Percentiles rank a stretch among this genome's conserved stretches.
These are phyloP conservation scores for Conomelus anceps DNA, from an alignment of 2,888 invertebrate species.

Conservation along the genomic window DNA sequence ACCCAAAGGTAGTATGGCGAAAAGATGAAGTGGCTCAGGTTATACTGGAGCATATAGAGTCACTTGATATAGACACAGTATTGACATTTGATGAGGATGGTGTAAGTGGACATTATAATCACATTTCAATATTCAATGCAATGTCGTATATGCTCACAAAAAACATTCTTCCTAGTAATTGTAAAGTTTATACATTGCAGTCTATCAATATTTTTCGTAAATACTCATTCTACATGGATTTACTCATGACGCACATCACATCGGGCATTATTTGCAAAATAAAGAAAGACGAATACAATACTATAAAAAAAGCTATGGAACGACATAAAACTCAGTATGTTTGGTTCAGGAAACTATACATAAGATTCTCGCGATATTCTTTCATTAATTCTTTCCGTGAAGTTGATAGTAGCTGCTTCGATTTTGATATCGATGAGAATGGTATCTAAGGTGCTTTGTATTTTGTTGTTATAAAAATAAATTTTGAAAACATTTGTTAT, in stretches of 20 bases:
- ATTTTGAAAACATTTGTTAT: background rate
- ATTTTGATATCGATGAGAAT: background rate
- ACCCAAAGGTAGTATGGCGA: slow-evolving; percentile 71
- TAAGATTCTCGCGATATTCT: slow-evolving; percentile 83
- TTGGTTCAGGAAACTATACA: slow-evolving; percentile 89
- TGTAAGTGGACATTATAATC: slow-evolving; percentile 88
- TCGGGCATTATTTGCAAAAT: slow-evolving; percentile 65
- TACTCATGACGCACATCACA: slow-evolving; percentile 70
- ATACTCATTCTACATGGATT: slow-evolving; percentile 75
- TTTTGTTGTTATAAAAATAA: background rate
- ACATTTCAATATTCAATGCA: slow-evolving; percentile 76
- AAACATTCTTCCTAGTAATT: slow-evolving; percentile 50
- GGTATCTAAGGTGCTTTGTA: background rate
- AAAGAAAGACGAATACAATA: slow-evolving; percentile 25
- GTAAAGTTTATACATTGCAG: slow-evolving; percentile 75
- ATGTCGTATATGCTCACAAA: slow-evolving; percentile 63
- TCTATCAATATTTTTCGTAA: slow-evolving; percentile 80
- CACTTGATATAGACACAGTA: slow-evolving; percentile 66
- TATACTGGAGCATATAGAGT: slow-evolving; percentile 61
- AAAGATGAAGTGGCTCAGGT: slow-evolving; percentile 55
- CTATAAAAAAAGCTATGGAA: slow-evolving; percentile 27
- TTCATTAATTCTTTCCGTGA: slow-evolving; percentile 79
- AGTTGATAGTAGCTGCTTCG: slow-evolving; percentile 47
- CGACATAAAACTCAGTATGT: slow-evolving; percentile 82
- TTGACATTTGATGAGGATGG: slow-evolving; percentile 93